phyloP scores from a whole-genome alignment of 2,888 invertebrate genomes.

The Lottia scabra region DNA sequence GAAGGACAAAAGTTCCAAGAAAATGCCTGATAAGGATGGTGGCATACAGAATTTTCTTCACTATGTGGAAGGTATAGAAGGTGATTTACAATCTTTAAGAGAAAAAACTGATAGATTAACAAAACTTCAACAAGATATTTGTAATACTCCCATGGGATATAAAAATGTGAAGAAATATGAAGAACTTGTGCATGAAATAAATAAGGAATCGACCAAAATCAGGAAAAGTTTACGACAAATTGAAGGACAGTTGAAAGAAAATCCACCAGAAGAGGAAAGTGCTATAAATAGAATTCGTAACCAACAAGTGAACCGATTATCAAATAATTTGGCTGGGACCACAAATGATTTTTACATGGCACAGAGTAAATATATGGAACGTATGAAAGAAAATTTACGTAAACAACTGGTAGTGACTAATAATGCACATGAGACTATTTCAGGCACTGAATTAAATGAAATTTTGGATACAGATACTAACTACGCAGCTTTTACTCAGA shows the following conservation, averaged over 20 bases:
- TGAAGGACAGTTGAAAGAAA: slow-evolving; percentile 14
- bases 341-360: slow-evolving; percentile 47
- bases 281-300: slow-evolving; percentile 26
- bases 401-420: slow-evolving; percentile 44
- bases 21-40: slow-evolving; percentile 29
- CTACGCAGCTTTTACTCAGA: slow-evolving; percentile 47
- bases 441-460: slow-evolving; percentile 30
- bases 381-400: slow-evolving; percentile 47
- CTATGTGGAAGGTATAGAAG: slow-evolving; percentile 43
- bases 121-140: slow-evolving; percentile 47
- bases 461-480: slow-evolving; percentile 27
- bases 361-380: slow-evolving; percentile 55
- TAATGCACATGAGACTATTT: slow-evolving; percentile 33
- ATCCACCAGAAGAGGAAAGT: slow-evolving; percentile 16
- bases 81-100: slow-evolving; percentile 37
- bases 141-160: slow-evolving; percentile 40
- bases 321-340: slow-evolving; percentile 38
- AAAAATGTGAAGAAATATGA: slow-evolving; percentile 39
- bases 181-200: slow-evolving; percentile 37
- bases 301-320: slow-evolving; percentile 40
- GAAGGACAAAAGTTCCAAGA: slow-evolving; percentile 9
- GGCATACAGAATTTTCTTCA: slow-evolving; percentile 39
- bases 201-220: slow-evolving; percentile 36
- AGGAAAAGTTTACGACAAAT: slow-evolving; percentile 41
- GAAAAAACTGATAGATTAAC: slow-evolving; percentile 43